Conservation (phyloP, 2,888 invertebrate species). For the Seira musarum region DNA sequence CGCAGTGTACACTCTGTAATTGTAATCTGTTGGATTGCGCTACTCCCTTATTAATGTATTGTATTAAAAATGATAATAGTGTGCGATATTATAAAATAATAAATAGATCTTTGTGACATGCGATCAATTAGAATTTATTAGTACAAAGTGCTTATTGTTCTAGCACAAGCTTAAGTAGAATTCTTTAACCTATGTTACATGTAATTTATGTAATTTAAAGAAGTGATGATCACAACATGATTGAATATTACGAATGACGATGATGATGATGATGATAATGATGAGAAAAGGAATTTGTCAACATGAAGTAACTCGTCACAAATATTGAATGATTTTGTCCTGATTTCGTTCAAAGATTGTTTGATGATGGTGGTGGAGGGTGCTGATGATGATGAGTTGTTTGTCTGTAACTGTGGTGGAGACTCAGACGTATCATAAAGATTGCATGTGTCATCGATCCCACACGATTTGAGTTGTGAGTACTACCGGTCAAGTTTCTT, state of each 20-base stretch:
- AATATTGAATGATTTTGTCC: slow-evolving; percentile 35
- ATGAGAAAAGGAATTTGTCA: slow-evolving; percentile 36
- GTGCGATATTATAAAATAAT: too few species aligned
- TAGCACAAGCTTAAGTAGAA: too few species aligned
- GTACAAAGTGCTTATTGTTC: slow-evolving; percentile 21
- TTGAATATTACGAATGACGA: too few species aligned
- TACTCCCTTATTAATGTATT: too few species aligned
- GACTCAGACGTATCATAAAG: background rate
- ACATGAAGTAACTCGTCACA: slow-evolving; percentile 21
- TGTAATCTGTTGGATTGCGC: too few species aligned
- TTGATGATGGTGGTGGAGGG: background rate
- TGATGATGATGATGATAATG: slow-evolving; percentile 11
- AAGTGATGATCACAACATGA: too few species aligned
- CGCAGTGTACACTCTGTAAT: too few species aligned
- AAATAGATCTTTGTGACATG: slow-evolving; percentile 28
- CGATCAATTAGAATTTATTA: slow-evolving; percentile 45
- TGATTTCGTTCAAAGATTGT: too few species aligned
- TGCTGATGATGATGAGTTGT: background rate
- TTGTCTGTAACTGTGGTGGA: background rate
- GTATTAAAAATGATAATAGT: too few species aligned
- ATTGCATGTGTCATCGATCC: slow-evolving; percentile 37
- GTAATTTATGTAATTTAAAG: too few species aligned
- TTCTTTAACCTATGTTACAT: too few species aligned
- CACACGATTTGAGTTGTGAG: too few species aligned
- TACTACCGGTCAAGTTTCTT: background rate